These are phyloP conservation scores for Acrobasis repandana DNA, from an alignment of 2,888 invertebrate species.

Conservation along the genomic window DNA sequence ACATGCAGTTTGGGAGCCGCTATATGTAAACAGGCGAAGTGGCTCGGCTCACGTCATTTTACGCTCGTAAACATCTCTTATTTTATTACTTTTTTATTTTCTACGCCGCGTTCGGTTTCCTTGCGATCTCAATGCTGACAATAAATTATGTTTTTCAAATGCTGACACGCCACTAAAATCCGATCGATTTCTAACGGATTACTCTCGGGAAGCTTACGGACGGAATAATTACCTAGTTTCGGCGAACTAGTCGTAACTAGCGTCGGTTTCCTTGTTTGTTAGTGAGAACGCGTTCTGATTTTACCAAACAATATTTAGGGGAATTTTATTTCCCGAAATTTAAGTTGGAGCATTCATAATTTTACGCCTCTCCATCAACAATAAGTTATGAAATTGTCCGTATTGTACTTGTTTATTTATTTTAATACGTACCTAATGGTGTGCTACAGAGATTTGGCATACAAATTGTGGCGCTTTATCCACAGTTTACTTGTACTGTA, in stretches of 20 bases:
- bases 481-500: too few relatives aligned
- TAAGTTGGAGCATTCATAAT: conserved; percentile 22
- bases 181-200: conserved; percentile 83
- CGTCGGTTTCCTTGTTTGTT: conserved; percentile 78
- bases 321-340: conserved; percentile 40
- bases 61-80: conserved; percentile 80
- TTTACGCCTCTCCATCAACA: conserved; percentile 4
- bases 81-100: conserved; percentile 82
- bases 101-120: conserved; percentile 78
- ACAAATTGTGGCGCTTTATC: too few relatives aligned
- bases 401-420: neutral
- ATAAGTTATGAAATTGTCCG: neutral
- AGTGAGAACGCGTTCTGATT: conserved; percentile 68
- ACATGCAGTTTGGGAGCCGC: too few relatives aligned
- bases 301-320: conserved; percentile 43
- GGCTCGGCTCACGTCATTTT: conserved; percentile 75
- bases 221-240: conserved; percentile 73
- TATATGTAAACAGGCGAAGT: conserved; percentile 63
- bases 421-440: conserved; percentile 2
- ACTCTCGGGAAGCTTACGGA: conserved; percentile 75
- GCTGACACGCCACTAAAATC: conserved; percentile 81
- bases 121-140: conserved; percentile 78
- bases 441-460: too few relatives aligned
- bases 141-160: conserved; percentile 81
- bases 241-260: conserved; percentile 55